These are phyloP conservation scores for Calycopis cecrops DNA, from an alignment of 1,140 invertebrate species.

Conservation along the genomic window DNA sequence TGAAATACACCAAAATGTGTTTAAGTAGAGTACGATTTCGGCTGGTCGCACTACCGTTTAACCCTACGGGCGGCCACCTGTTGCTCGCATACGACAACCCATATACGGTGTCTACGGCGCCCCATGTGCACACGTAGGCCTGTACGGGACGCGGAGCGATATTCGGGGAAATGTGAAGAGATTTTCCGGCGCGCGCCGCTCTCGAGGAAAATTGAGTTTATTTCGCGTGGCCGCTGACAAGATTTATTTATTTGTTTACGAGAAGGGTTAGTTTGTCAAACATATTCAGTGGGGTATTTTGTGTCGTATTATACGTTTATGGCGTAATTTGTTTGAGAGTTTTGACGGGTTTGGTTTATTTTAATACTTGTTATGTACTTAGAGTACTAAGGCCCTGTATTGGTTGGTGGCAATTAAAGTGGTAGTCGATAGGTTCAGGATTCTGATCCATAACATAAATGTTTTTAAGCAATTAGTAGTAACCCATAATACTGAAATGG, in stretches of 20 bases:
- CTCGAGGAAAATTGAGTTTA: conserved; percentile 56
- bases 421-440: too few species aligned
- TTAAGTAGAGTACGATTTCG: conserved; percentile 36
- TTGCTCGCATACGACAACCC: conserved; percentile 61
- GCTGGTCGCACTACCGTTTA: conserved; percentile 40
- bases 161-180: conserved; percentile 39
- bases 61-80: conserved; percentile 69
- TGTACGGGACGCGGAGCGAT: conserved; percentile 38
- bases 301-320: not conserved
- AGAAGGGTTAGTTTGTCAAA: conserved; percentile 39
- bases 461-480: too few species aligned
- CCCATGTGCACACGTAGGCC: conserved; percentile 41
- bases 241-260: conserved; percentile 46
- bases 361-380: too few species aligned
- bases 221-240: conserved; percentile 42
- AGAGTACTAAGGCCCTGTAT: too few species aligned
- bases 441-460: too few species aligned
- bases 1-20: too few species aligned
- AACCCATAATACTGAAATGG: too few species aligned
- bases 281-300: conserved; percentile 16
- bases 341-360: too few species aligned
- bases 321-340: not conserved
- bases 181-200: conserved; percentile 31
- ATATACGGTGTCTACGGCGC: conserved; percentile 52
- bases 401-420: too few species aligned